Evolutionary conservation across 2,888 invertebrate species (phyloP), one percentile per base, ranked within the genome.

Genomic region (Perizoma affinitatum): DNA sequence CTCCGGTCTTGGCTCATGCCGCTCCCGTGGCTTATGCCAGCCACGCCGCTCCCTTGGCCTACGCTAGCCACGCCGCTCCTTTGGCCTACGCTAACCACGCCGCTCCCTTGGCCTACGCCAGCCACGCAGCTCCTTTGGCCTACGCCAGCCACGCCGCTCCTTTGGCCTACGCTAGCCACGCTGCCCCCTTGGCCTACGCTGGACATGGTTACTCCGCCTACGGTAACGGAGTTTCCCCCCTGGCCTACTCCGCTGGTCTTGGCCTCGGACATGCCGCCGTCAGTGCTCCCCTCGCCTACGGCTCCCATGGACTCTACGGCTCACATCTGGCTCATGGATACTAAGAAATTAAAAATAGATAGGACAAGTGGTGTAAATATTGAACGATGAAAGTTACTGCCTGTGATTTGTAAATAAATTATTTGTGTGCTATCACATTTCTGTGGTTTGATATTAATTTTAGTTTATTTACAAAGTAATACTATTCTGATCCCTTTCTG

Each of bases 1-100:
- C 83, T 44, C 79, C 76, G 52, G 72, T 83, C 57, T 83, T 86
- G 66, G 75, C 83, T 63, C 73, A 83, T 60, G 87, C 74, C 50
- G 82, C 81, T 33, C 70, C 69, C 10, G 59, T 72, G 7, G 75
- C 73, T 42, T 81, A 80, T 43, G n/a, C n/a, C n/a, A n/a, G n/a
- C n/a, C 78, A 79, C 41, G 70, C 80, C 35, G 79, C 79, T 40
- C 73, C 75, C 69, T 44, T 64, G 58, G 73, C 65, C 42, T 61
- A 65, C 72, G 70, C 66, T 34, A 73, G 78, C 10, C 64, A 73
- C 50, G 72, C 74, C 33, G 72, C 79, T 58, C 71, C 71, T 51
- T 68, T 81, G 53, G 79, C 79, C 62, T 68, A 68, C 73, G 75
- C 57, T 69, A 55, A 73, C 38, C 73, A 80, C 58, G 74, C 74